These are phyloP conservation scores for Cyanistes caeruleus DNA, from an alignment of 2,113 vertebrate species.

Conservation along the genomic window DNA sequence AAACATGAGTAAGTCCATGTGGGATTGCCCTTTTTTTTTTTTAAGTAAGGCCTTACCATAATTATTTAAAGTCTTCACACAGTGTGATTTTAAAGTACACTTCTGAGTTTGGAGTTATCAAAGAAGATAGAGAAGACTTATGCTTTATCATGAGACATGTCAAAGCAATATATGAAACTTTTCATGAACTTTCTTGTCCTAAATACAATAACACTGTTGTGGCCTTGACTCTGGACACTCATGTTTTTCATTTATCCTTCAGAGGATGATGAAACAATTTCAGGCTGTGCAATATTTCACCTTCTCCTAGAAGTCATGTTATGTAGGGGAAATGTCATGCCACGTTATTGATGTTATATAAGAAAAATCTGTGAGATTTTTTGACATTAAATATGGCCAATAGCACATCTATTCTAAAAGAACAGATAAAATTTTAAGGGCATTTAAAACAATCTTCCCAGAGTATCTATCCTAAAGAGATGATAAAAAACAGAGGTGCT, in stretches of 20 bases:
- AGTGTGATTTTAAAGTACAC: conserved; percentile 44
- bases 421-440: neutral
- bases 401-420: neutral
- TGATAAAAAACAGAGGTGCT: neutral
- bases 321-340: neutral
- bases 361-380: neutral
- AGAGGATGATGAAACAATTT: neutral
- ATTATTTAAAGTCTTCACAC: conserved; percentile 66
- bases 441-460: neutral
- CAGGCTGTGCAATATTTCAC: neutral
- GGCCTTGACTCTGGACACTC: neutral
- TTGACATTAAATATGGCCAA: neutral
- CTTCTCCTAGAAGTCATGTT: neutral
- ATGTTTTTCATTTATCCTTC: neutral
- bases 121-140: conserved; percentile 31
- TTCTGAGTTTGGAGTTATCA: conserved; percentile 54
- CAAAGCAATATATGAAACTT: neutral
- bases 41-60: conserved; percentile 54
- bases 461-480: neutral
- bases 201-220: neutral
- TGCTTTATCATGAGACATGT: neutral
- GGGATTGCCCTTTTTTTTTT: conserved; percentile 19
- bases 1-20: neutral
- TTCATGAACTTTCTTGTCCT: conserved; percentile 22
- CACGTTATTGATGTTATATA: fast-evolving